A percentile compares a stretch with the other conserved stretches of the same genome.
Conservation (phyloP, 2,797 vertebrate species). For the Eulemur albifrons region DNA sequence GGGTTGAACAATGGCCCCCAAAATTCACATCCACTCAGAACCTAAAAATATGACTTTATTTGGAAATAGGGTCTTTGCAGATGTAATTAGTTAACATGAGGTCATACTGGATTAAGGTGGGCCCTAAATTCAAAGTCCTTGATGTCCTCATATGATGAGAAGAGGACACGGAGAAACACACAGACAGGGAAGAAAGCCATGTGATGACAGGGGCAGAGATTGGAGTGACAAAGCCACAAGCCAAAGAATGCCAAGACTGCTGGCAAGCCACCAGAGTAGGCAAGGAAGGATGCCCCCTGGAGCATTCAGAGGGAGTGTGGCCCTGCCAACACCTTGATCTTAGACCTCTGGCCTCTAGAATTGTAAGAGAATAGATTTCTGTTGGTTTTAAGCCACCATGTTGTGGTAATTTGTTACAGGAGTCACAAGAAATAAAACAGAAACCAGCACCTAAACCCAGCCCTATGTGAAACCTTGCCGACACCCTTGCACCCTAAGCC, state of each 20-base stretch:
- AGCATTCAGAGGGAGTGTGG: neutral
- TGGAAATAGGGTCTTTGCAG: neutral
- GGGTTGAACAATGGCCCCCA: neutral
- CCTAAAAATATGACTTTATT: neutral
- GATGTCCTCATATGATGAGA: neutral
- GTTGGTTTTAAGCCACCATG: neutral
- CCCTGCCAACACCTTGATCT: neutral
- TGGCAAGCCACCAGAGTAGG: neutral
- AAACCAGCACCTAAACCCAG: neutral
- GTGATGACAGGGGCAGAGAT: neutral
- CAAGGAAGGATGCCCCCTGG: neutral
- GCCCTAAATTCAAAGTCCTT: neutral
- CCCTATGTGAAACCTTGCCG: neutral
- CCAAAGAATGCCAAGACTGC: neutral
- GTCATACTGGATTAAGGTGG: neutral
- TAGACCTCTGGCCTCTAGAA: neutral
- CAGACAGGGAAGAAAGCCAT: neutral
- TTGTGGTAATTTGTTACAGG: neutral
- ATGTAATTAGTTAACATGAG: slow-evolving; percentile 6
- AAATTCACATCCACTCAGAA: neutral
- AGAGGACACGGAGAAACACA: neutral
- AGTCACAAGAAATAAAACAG: neutral
- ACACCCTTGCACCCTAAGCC: neutral
- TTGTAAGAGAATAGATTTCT: neutral
- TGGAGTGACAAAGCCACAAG: neutral